Conservation (phyloP, 2,888 invertebrate genomes). For the Acleris literana region DNA sequence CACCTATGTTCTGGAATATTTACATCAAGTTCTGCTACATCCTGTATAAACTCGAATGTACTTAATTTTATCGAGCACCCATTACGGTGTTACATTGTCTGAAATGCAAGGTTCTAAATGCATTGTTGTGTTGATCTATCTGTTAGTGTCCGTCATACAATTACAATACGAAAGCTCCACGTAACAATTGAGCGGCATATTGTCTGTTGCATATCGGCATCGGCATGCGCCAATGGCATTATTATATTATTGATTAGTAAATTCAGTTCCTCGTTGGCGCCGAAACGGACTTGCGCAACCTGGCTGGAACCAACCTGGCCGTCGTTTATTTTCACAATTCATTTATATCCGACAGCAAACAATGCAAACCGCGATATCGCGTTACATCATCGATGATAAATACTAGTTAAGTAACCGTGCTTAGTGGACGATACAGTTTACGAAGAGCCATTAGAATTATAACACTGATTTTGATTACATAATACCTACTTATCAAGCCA, state of each 20-base stretch:
- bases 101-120: slow-evolving; percentile 3
- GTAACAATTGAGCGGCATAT: slow-evolving; percentile 11
- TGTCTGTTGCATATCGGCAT: background rate
- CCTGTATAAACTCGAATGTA: too few relatives aligned
- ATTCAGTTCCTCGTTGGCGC: slow-evolving; percentile 15
- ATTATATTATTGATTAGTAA: slow-evolving; percentile 29
- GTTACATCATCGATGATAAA: slow-evolving; percentile 29
- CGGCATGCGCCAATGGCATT: slow-evolving; percentile 21
- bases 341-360: slow-evolving; percentile 25
- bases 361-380: slow-evolving; percentile 21
- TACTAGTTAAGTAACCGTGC: slow-evolving; percentile 11
- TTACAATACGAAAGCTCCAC: slow-evolving; percentile 15
- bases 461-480: background rate
- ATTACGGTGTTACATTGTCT: slow-evolving; percentile 2
- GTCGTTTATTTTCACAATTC: slow-evolving; percentile 16
- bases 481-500: too few relatives aligned
- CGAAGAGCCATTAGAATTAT: background rate
- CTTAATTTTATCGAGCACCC: too few relatives aligned
- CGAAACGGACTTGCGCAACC: slow-evolving; percentile 28
- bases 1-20: too few relatives aligned
- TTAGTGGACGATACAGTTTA: background rate
- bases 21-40: too few relatives aligned
- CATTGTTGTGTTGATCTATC: background rate
- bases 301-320: slow-evolving; percentile 12
- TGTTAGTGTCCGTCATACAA: slow-evolving; percentile 8